Base-by-base conservation (phyloP, 2,888 invertebrate genomes). In the Drosophila kanekoi region DNA sequence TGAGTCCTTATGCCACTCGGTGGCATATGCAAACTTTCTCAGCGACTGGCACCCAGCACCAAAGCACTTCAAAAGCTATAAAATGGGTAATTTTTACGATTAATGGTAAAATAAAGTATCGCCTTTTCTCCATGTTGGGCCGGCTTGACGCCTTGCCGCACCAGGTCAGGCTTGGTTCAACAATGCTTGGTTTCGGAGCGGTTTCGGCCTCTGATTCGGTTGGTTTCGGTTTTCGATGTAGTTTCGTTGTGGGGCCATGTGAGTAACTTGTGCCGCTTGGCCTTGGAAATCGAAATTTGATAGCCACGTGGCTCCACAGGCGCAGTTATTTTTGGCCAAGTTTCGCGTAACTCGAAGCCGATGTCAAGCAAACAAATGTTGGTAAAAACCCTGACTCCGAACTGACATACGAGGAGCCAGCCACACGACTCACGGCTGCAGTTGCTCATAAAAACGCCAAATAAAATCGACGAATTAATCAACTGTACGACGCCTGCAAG, bases 391-490 rank as follows among this genome's bases (percentile, higher is more conserved):
- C 37, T 51, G 47, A 38, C 47, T 52, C 28, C 37, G 28, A 49
- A 23, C 23, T 49, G 56, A 35, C 47, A 52, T 44, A 35, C 44
- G 13, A n/a, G 33, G 10, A 14, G 16, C 23, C 4, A 14, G 16
- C 23, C 4, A 11, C n/a, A 13, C 20, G 10, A 14, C 44, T 45
- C 43, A 59, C 40, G 66, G 54, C 48, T 83, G 62, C 76, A 81
- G 67, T 73, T 63, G 79, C 66, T 72, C 79, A 84, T 84, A 82
- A 85, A 83, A 82, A 77, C 51, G 75, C 68, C 85, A 83, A 82
- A 83, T 83, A 82, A 85, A 85, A 78, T 69, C 40, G 78, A n/a
- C 20, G 65, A 83, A 83, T 85, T 85, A 82, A 85, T 83, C 85
- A 83, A 82, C 71, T 75, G 63, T 52, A 53, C 51, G 78, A 62